Base-by-base conservation (phyloP, 2,888 invertebrate species). In the Anorthoa munda region DNA sequence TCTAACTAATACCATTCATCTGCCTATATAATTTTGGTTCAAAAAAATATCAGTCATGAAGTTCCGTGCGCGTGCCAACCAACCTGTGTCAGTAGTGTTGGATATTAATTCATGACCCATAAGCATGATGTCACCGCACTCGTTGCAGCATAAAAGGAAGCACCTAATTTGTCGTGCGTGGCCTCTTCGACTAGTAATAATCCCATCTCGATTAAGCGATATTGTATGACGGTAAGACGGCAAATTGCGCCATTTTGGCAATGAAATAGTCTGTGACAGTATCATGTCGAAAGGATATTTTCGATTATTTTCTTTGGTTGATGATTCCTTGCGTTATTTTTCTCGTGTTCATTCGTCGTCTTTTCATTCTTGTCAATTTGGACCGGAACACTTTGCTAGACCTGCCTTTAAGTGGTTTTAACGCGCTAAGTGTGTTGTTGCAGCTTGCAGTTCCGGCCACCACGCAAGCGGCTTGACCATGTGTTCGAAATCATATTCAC, bases 141-240 rank as follows among this genome's bases (percentile, higher is more conserved):
- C 67, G 31, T 55, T 70, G 75, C 66, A 82, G 80, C 86, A 85
- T 87, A 81, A 82, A 87, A 88, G 90, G 92, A 92, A 87, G 85
- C 77, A 63, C 82, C 86, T 89, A 87, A 90, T 91, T 87, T 89
- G 86, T 75, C 80, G 88, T 87, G 81, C 86, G 89, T 87, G 87
- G 88, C 74, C 80, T 80, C 79, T 86, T 88, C 75, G 80, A 82
- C 71, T 81, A 80, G 65, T 58, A 88, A 84, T 85, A 73, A 80
- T 75, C 71, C 55, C 63, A 77, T 73, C 71, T 72, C 75, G 46
- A 66, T 59, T 56, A 31, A 58, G 18, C 26, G 21, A 71, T 75
- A 67, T 67, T 67, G 53, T 53, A 21, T 65, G 45, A 15, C 17
- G n/a, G 48, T 76, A 65, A 67, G 53, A 48, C n/a, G 18, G 45